Evolutionary conservation across 1,140 invertebrate species (phyloP).

Genomic region (Drosophila aff.): DNA sequence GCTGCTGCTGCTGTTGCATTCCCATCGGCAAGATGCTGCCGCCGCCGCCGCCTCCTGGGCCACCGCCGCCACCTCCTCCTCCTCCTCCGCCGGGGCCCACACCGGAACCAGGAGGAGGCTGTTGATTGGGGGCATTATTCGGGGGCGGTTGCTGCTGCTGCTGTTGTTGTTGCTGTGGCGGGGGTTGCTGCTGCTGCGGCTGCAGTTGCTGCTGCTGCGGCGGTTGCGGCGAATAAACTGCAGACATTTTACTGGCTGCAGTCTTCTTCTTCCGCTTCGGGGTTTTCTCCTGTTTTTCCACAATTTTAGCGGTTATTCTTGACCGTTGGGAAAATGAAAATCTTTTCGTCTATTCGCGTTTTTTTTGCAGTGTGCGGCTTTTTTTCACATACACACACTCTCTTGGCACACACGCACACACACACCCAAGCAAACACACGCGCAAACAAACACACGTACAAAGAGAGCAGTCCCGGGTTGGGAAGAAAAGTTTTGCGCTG

Average conservation of each 20-base stretch:
- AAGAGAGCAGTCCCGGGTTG: conserved; percentile 15
- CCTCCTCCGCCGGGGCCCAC: conserved; percentile 43
- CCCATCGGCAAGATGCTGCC: conserved; percentile 52
- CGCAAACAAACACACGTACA: conserved; percentile 30
- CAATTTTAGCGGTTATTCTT: conserved; percentile 85
- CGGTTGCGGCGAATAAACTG: conserved; percentile 86
- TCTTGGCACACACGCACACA: conserved; percentile 16
- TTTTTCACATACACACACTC: conserved; percentile 60
- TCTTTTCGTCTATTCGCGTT: conserved; percentile 3
- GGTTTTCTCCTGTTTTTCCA: conserved; percentile 85
- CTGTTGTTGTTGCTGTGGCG: conserved; percentile 46
- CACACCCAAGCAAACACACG: conserved; percentile 17
- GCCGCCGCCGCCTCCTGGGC: conserved; percentile 15
- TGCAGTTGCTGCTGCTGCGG: conserved; percentile 72
- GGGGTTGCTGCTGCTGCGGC: conserved; percentile 62
- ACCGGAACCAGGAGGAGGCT: conserved; percentile 63
- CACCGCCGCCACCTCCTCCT: conserved; percentile 5
- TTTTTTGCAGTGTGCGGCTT: conserved; percentile 68
- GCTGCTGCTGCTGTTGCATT: conserved; percentile 43
- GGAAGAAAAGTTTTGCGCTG: conserved; percentile 12
- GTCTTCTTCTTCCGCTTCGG: conserved; percentile 85
- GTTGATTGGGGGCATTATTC: conserved; percentile 55
- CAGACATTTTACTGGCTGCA: conserved; percentile 86
- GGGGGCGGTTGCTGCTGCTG: conserved; percentile 58
- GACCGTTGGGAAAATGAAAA: conserved; percentile 63